Evolutionary conservation across 1,140 invertebrate genomes (phyloP).

Genomic region (Caenorhabditis brenneri): DNA sequence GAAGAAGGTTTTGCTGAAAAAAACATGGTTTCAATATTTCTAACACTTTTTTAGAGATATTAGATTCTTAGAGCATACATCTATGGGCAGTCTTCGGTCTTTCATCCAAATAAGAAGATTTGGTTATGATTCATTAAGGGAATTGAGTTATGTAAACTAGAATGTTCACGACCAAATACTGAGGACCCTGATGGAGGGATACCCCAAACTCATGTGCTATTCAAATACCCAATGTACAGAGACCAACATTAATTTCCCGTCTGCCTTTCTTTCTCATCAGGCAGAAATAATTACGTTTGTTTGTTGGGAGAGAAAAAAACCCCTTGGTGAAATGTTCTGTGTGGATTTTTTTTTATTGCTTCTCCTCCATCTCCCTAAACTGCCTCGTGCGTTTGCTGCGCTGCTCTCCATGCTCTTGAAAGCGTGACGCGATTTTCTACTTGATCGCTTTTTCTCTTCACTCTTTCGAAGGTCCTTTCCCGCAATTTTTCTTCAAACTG

Average conservation of each 20-base stretch:
- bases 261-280: not conserved
- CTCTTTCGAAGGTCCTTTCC: not conserved
- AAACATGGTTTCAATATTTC: no score
- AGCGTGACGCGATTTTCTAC: slow-evolving; percentile 41
- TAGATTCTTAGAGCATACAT: no score
- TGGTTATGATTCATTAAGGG: not conserved
- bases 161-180: not conserved
- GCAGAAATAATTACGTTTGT: slow-evolving; percentile 30
- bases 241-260: slow-evolving; percentile 2
- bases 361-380: not conserved
- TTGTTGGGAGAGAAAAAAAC: not conserved
- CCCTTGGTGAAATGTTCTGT: not conserved
- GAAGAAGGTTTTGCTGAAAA: slow-evolving; percentile 70
- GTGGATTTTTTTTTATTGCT: not conserved
- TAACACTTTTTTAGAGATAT: no score
- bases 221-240: not conserved
- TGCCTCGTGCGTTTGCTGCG: not conserved
- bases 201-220: not conserved
- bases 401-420: slow-evolving; percentile 25
- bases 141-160: no score
- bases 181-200: not conserved
- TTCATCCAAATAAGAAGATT: not conserved
- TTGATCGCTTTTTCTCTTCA: slow-evolving; percentile 22
- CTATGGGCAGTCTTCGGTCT: not conserved
- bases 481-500: not conserved